phyloP scores from a whole-genome alignment of 2,888 invertebrate species.

The Orthonychiurus folsomi region DNA sequence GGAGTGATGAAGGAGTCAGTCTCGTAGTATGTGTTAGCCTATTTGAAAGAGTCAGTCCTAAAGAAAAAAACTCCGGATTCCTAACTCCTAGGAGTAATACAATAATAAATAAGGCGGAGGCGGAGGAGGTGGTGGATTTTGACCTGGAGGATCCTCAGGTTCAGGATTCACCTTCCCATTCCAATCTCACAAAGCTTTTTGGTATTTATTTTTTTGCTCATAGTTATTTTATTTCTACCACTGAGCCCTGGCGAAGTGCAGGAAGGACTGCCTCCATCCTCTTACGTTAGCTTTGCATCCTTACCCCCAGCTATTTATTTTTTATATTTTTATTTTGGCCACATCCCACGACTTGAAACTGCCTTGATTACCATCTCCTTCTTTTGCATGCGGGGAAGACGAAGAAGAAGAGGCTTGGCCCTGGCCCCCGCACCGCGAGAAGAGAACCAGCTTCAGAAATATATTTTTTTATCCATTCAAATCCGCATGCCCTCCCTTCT shows the following conservation, averaged over 20 bases:
- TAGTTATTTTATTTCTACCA: slow-evolving; percentile 1
- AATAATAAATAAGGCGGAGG: neutral
- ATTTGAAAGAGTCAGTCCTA: too few species aligned
- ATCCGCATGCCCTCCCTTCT: too few species aligned
- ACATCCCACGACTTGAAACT: slow-evolving; percentile 1
- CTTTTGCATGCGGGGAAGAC: neutral
- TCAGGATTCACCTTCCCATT: neutral
- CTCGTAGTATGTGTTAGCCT: too few species aligned
- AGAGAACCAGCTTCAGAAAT: too few species aligned
- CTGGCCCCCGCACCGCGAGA: too few species aligned
- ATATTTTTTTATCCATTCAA: too few species aligned
- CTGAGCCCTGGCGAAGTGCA: neutral
- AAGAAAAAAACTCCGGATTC: too few species aligned
- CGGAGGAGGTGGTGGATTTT: neutral
- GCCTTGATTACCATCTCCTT: neutral
- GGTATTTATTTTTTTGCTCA: neutral
- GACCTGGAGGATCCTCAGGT: neutral
- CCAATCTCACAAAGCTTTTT: neutral
- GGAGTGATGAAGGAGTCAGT: too few species aligned
- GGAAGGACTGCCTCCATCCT: too few species aligned
- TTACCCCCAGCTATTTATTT: neutral
- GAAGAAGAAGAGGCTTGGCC: too few species aligned
- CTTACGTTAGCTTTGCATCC: neutral
- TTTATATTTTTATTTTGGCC: neutral
- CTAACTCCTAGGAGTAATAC: too few species aligned